Conservation (phyloP, 2,113 vertebrate species). For the Solenodon paradoxus region DNA sequence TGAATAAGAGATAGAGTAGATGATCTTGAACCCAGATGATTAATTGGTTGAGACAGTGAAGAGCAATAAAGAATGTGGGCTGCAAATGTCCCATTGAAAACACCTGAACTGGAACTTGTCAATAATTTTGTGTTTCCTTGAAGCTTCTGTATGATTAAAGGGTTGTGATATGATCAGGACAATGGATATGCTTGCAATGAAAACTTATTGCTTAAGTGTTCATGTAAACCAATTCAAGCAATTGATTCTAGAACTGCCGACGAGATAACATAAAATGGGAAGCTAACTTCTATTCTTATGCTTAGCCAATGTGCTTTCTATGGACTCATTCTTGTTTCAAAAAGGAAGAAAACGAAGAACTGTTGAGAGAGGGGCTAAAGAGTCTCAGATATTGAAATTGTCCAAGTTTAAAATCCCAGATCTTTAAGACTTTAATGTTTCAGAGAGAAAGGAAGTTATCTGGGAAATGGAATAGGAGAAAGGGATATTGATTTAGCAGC, state of each 20-base stretch:
- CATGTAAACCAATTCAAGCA: not conserved
- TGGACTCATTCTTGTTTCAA: not conserved
- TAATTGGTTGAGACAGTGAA: not conserved
- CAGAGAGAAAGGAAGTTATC: not conserved
- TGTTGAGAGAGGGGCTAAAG: not conserved
- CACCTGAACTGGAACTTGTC: not conserved
- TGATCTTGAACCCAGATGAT: not conserved
- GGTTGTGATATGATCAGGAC: not conserved
- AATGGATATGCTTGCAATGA: not conserved
- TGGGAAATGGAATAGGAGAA: not conserved
- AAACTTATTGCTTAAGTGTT: not conserved
- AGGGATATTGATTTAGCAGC: not conserved
- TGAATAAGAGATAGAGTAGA: not conserved
- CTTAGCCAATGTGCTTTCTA: not conserved
- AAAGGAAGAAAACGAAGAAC: not conserved
- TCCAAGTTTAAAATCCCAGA: not conserved
- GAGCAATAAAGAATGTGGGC: not conserved
- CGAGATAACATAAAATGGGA: not conserved
- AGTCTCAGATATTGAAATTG: not conserved
- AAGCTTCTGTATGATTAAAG: not conserved
- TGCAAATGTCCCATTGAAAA: not conserved
- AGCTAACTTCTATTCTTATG: not conserved
- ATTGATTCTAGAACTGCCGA: not conserved
- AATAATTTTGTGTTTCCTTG: not conserved
- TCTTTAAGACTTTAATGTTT: not conserved